Base-by-base conservation (phyloP, 2,888 invertebrate genomes). In the Dendrolimus pini region DNA sequence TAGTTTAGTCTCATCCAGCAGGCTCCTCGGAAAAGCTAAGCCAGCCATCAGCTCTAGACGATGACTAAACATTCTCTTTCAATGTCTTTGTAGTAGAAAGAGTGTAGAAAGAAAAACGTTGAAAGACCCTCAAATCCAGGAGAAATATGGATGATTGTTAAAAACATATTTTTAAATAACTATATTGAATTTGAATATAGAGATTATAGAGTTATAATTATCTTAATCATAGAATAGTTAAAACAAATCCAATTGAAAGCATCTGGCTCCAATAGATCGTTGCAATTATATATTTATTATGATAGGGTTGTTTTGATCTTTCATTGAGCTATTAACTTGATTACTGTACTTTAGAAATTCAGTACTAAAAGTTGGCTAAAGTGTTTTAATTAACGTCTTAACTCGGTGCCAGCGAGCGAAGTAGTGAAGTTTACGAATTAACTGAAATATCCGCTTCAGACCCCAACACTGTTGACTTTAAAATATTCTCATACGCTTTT, bases 341-440 rank as follows among this genome's bases (percentile, higher is more conserved):
- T 87, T 87, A 82, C 87, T 75, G 82, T 84, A 84, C 87, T 88
- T 87, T 78, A 80, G 85, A 83, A 88, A 84, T 84, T 86, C 84
- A 82, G 85, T 85, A 85, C 82, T 85, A 80, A 88, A 88, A 89
- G 85, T 88, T 88, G 74, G 69, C 77, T 74, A 81, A 88, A 89
- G 84, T 85, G 89, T 85, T 89, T 89, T 86, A 88, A 89, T 89
- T 87, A 89, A 87, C 85, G 83, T 85, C 83, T 82, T 80, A 83
- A 83, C 82, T 88, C 81, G 74, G 74, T 79, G 78, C 80, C 79
- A 76, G 80, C 76, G 77, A 78, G 78, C 76, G 75, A 74, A 82
- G 81, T 81, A 80, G 74, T 82, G 80, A 85, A 88, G 84, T 88
- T 89, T 86, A 83, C 84, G 84, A 86, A 86, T 86, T 86, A 87